These are phyloP conservation scores for Tetragnatha versicolor DNA, from an alignment of 1,140 invertebrate species.

Conservation along the genomic window DNA sequence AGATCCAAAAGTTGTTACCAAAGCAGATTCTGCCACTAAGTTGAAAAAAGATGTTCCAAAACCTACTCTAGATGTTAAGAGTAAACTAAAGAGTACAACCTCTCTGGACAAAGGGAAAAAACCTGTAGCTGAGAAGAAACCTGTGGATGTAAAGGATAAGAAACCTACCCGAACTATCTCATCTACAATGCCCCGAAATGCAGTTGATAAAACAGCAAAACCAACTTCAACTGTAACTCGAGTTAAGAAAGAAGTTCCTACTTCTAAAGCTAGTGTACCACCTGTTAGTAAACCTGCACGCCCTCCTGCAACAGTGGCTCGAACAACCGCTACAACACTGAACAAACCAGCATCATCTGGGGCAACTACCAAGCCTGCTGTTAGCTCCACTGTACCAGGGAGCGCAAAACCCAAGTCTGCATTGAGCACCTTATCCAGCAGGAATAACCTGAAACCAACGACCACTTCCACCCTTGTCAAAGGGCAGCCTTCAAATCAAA, in stretches of 20 bases:
- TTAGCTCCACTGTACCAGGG: neutral
- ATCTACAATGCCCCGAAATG: neutral
- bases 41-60: constrained; percentile 32
- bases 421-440: neutral
- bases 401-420: constrained; percentile 29
- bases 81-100: constrained; percentile 18
- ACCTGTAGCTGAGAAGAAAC: constrained; percentile 8
- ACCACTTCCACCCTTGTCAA: neutral
- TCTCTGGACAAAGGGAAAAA: constrained; percentile 21
- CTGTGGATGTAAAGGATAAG: neutral
- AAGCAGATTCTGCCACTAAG: neutral
- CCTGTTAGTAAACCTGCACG: neutral
- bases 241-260: constrained; percentile 4
- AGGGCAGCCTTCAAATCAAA: constrained; percentile 1
- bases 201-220: constrained; percentile 1
- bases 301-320: neutral
- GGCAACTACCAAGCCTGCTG: neutral
- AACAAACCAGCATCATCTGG: neutral
- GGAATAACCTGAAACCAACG: neutral
- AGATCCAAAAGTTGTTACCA: neutral
- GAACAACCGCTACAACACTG: neutral
- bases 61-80: constrained; percentile 1
- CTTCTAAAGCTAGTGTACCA: neutral
- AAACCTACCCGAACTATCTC: neutral
- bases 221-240: neutral